These are phyloP conservation scores for Eucriotettix oculatus DNA, from an alignment of 2,888 invertebrate species.

Conservation along the genomic window DNA sequence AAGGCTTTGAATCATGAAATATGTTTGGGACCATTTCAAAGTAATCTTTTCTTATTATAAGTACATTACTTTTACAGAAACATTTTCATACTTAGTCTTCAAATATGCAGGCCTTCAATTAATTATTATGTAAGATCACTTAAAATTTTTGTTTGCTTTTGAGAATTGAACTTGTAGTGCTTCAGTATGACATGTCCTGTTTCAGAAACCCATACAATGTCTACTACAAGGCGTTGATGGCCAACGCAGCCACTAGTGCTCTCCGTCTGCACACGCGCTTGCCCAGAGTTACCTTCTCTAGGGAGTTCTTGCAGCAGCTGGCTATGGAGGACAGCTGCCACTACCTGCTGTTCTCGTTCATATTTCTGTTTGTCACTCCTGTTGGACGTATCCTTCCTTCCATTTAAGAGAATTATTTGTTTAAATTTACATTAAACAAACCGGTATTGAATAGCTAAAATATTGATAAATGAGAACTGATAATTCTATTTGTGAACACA, in stretches of 20 bases:
- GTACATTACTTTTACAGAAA: too few species aligned
- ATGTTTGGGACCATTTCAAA: too few species aligned
- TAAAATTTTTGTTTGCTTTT: too few species aligned
- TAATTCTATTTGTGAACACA: neutral
- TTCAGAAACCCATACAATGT: conserved; percentile 55
- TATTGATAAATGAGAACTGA: neutral
- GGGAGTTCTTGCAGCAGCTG: conserved; percentile 66
- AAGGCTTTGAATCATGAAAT: too few species aligned
- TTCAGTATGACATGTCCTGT: neutral
- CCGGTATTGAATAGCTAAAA: too few species aligned
- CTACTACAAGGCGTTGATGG: conserved; percentile 81
- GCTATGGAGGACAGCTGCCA: conserved; percentile 88
- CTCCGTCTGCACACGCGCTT: conserved; percentile 87
- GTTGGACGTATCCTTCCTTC: conserved; percentile 75
- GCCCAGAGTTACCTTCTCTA: conserved; percentile 62
- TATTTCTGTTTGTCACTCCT: conserved; percentile 83
- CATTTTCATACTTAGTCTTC: too few species aligned
- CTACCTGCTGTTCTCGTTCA: conserved; percentile 86
- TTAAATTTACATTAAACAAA: neutral
- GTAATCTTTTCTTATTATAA: too few species aligned
- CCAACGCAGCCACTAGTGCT: conserved; percentile 89
- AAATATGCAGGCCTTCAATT: too few species aligned
- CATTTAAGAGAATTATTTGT: neutral
- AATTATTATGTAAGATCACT: too few species aligned
- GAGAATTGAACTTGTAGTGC: too few species aligned